Base-by-base conservation (phyloP, 2,888 invertebrate genomes). In the Polydrusus cervinus region DNA sequence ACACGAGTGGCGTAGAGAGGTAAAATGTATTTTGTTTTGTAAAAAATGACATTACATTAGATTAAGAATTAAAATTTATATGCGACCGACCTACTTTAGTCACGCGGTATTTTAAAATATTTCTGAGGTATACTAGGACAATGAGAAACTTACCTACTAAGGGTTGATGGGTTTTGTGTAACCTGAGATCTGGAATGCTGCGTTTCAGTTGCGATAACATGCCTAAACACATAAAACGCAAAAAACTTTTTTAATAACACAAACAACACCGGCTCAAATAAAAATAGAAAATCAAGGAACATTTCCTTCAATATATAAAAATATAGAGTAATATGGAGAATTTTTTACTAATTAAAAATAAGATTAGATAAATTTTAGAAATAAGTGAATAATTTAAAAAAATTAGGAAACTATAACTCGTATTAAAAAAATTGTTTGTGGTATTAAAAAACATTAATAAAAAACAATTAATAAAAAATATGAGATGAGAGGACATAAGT, bases 121-220 rank as follows among this genome's bases (percentile, higher is more conserved):
- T 47, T 47, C 1, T 0, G 7, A 0, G 14, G 47, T 16, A 7
- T 16, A 2, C 25, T 25, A 60, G 38, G 34, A 57, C 20, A 53
- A 67, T 25, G 13, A 60, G 53, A 25, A 25, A 87, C 88, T 92
- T 92, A 91, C 92, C 93, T 89, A 93, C 91, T 85, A 93, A 90
- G 86, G 93, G 93, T 89, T 93, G 93, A 87, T 93, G 93, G 40
- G 88, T 92, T 91, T 93, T 93, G 87, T 89, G 89, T 89, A 93
- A 92, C 89, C 93, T 92, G 88, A 94, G 92, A 89, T 94, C 94
- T 87, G 94, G 94, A 90, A 95, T 92, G 91, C 94, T 94, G 91
- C 94, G 91, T 92, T 94, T 94, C 90, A 94, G 92, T 90, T 94
- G 93, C 90, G 93, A 92, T 91, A 94, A 92, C 93, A 94, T 93